Evolutionary conservation across 2,113 vertebrate species (phyloP).

Genomic region (Cacatua alba): DNA sequence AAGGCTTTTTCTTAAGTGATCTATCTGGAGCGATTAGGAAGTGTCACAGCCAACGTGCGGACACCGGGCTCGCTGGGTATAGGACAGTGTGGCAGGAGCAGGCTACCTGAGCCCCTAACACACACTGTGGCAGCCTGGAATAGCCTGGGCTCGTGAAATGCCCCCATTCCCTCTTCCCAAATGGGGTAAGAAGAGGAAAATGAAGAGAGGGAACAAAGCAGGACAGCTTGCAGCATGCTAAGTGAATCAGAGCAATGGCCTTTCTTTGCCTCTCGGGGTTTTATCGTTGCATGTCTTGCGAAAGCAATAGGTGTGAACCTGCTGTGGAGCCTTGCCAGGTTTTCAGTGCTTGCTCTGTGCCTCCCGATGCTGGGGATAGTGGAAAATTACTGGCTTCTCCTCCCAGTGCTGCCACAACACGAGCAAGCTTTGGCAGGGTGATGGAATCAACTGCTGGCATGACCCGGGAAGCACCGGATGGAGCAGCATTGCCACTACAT

Average conservation of each 20-base stretch:
- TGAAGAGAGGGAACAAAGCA: background rate
- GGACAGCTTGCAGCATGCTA: constrained; percentile 37
- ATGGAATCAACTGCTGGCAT: background rate
- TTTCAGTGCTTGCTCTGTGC: background rate
- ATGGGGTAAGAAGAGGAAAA: background rate
- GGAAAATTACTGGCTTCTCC: constrained; percentile 52
- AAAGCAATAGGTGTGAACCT: constrained; percentile 56
- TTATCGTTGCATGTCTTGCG: background rate
- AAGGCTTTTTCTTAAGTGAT: constrained; percentile 51
- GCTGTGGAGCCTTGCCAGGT: constrained; percentile 45
- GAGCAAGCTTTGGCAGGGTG: background rate
- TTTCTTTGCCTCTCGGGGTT: constrained; percentile 48
- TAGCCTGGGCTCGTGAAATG: background rate
- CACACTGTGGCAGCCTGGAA: background rate
- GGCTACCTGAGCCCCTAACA: background rate
- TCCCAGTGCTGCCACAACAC: background rate
- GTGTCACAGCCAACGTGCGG: constrained; percentile 10
- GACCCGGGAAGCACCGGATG: rapidly evolving
- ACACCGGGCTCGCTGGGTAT: background rate
- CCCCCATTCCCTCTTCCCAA: background rate
- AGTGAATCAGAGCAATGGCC: constrained; percentile 50
- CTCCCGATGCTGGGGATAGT: background rate
- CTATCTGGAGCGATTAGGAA: constrained; percentile 61
- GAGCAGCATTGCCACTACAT: background rate
- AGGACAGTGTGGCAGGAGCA: background rate